These are phyloP conservation scores for Heliconius nattereri DNA, from an alignment of 1,140 invertebrate species.

Conservation along the genomic window DNA sequence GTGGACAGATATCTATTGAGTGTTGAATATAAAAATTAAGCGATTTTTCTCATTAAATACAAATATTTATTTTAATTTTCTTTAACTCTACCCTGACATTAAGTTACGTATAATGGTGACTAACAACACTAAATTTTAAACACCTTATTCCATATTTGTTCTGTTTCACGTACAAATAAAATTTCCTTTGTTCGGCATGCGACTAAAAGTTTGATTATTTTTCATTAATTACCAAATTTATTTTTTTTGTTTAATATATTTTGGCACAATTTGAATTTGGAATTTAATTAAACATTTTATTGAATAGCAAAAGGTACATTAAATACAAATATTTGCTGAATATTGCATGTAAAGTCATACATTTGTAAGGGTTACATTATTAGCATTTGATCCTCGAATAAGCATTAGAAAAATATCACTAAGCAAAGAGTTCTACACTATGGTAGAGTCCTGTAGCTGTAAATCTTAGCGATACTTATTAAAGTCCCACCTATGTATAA, in stretches of 20 bases:
- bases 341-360: not conserved
- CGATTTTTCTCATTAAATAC: constrained; percentile 63
- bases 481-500: constrained; percentile 64
- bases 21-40: constrained; percentile 73
- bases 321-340: not conserved
- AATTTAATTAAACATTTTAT: constrained; percentile 45
- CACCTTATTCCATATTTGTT: constrained; percentile 64
- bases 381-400: constrained; percentile 18
- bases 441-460: constrained; percentile 14
- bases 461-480: constrained; percentile 41
- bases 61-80: constrained; percentile 68
- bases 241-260: constrained; percentile 62
- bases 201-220: constrained; percentile 25
- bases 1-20: constrained; percentile 71
- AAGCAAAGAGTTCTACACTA: constrained; percentile 15
- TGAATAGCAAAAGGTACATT: not conserved
- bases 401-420: constrained; percentile 13
- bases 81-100: constrained; percentile 81
- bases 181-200: constrained; percentile 34
- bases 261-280: constrained; percentile 74
- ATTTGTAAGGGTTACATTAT: not conserved
- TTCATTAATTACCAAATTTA: constrained; percentile 47
- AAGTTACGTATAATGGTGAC: constrained; percentile 82
- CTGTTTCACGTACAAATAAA: constrained; percentile 63
- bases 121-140: constrained; percentile 75